phyloP scores from a whole-genome alignment of 2,113 vertebrate species.

The Aleadryas rufinucha region DNA sequence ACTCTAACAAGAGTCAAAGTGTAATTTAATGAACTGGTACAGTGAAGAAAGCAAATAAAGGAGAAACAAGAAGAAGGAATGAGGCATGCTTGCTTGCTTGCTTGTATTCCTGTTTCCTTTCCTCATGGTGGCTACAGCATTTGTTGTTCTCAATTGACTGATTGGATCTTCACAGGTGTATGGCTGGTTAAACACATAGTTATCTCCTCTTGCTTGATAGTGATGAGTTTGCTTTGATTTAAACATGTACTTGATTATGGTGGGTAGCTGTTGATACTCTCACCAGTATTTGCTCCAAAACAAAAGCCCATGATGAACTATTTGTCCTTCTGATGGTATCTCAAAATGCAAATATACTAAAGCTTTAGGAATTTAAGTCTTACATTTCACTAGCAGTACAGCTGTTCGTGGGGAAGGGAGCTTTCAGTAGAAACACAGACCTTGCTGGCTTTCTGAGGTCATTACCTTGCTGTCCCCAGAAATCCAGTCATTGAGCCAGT shows the following conservation, averaged over 20 bases:
- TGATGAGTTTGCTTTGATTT: neutral
- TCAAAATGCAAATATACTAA: neutral
- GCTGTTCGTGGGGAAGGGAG: neutral
- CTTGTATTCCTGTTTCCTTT: neutral
- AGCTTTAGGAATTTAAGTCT: neutral
- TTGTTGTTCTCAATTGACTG: neutral
- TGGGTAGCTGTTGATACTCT: neutral
- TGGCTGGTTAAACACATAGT: neutral
- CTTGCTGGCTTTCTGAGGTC: neutral
- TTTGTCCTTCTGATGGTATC: neutral
- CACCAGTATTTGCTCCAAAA: neutral
- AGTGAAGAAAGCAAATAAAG: neutral
- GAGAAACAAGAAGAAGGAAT: neutral
- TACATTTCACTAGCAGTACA: neutral
- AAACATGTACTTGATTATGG: neutral
- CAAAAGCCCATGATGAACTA: neutral
- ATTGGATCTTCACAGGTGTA: neutral
- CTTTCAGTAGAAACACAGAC: neutral
- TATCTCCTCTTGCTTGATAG: neutral
- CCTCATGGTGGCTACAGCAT: neutral
- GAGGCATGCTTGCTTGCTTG: neutral
- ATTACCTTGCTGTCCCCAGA: neutral
- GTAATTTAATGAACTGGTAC: neutral
- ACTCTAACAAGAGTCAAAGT: neutral
- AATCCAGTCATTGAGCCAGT: neutral